Evolutionary conservation across 2,888 invertebrate genomes (phyloP), one percentile per base, ranked within the genome.

Genomic region (Chrysodeixis includens): DNA sequence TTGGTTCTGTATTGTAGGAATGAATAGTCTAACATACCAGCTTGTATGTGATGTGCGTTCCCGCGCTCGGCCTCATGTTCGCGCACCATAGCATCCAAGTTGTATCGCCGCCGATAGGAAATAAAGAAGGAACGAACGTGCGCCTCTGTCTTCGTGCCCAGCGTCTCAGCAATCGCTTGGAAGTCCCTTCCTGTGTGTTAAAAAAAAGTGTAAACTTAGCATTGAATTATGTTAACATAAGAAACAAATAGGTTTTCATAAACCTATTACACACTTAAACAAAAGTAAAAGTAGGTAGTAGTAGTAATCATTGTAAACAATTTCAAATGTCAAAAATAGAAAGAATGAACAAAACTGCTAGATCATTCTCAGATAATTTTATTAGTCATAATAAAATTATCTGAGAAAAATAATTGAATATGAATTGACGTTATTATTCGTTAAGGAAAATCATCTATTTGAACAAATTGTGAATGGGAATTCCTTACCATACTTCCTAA

Each of bases 81-180:
- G 83, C 97, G 97, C 58, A 99, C 94, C 44, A 98, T 97, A 18
- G 96, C 96, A 90, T 99, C 99, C 77, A 99, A 95, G 92, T 98
- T 98, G 92, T 97, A 98, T 65, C 98, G 96, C 79, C 98, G 97
- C 56, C 98, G 97, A 92, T 99, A 98, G 88, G 98, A 98, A 9
- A 98, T 96, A 93, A 98, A 99, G 94, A 99, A 99, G 56, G 97
- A 97, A 75, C 98, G 97, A 54, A 99, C 96, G 89, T 99, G 99
- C 57, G 97, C 97, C 92, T 99, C 99, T 0, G 98, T 98, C 95
- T 99, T 99, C 59, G 98, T 99, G 71, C 99, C 99, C 76, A 99
- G 96, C 12, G 98, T 97, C 89, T 99, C 99, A 16, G 99, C 98
- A 78, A 99, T 99, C 32, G 98, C 98, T 93, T 98, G 97, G 91